Evolutionary conservation across 2,888 invertebrate species (phyloP).

Genomic region (Shargacucullia verbasci): DNA sequence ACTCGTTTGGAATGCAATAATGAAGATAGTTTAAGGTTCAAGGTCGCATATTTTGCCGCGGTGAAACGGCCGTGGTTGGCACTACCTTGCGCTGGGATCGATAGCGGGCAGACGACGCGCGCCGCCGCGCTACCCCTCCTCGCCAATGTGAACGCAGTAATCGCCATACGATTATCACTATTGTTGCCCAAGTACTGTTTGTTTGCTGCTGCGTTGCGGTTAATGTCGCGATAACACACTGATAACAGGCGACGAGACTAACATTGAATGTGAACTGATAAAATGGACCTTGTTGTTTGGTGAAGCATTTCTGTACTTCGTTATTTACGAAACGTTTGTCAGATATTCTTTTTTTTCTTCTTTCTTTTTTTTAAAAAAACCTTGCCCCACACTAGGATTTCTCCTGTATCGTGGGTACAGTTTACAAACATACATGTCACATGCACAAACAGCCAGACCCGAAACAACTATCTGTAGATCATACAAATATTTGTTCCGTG

Average conservation of each 20-base stretch:
- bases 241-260: conserved; percentile 60
- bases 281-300: conserved; percentile 39
- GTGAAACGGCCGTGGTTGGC: conserved; percentile 75
- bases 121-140: conserved; percentile 73
- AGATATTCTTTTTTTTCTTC: too few species aligned
- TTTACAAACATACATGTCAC: too few species aligned
- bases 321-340: conserved; percentile 36
- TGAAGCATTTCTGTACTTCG: conserved; percentile 28
- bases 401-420: too few species aligned
- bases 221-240: conserved; percentile 64
- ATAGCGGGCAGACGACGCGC: conserved; percentile 83
- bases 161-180: conserved; percentile 73
- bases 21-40: conserved; percentile 79
- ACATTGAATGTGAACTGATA: conserved; percentile 58
- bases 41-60: conserved; percentile 78
- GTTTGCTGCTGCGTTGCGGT: conserved; percentile 63
- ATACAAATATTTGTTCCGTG: too few species aligned
- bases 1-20: conserved; percentile 68
- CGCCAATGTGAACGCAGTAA: conserved; percentile 65
- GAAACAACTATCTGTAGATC: too few species aligned
- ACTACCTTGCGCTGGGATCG: conserved; percentile 81
- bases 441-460: too few species aligned
- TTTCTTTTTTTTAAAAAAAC: too few species aligned
- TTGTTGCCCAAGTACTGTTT: conserved; percentile 65
- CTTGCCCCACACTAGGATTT: too few species aligned